phyloP scores from a whole-genome alignment of 2,113 vertebrate species.

The Corythornis cristatus region DNA sequence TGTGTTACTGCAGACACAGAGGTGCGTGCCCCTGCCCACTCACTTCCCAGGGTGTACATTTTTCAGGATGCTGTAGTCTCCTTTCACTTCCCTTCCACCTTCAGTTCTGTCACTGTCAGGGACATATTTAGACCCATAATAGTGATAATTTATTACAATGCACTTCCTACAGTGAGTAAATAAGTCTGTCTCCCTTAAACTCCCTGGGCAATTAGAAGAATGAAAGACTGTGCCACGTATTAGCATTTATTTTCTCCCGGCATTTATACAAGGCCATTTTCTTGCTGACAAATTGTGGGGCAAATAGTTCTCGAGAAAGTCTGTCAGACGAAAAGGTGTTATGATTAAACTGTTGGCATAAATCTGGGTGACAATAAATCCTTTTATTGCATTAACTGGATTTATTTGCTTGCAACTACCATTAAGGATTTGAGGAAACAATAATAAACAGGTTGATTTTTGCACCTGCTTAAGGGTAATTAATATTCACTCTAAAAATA shows the following conservation, averaged over 20 bases:
- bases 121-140: slow-evolving; percentile 63
- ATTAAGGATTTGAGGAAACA: slow-evolving; percentile 71
- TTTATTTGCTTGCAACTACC: slow-evolving; percentile 73
- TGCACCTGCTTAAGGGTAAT: slow-evolving; percentile 76
- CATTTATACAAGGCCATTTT: slow-evolving; percentile 80
- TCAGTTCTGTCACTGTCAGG: slow-evolving; percentile 59
- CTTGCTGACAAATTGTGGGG: slow-evolving; percentile 79
- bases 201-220: slow-evolving; percentile 83
- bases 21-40: not conserved
- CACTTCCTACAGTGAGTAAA: slow-evolving; percentile 82
- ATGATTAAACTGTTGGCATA: slow-evolving; percentile 78
- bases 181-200: slow-evolving; percentile 83
- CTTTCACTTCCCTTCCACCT: not conserved
- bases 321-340: slow-evolving; percentile 77
- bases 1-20: not conserved
- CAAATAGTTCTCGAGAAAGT: slow-evolving; percentile 80
- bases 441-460: slow-evolving; percentile 75
- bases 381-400: slow-evolving; percentile 76
- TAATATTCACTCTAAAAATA: slow-evolving; percentile 70
- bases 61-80: not conserved
- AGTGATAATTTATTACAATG: slow-evolving; percentile 81
- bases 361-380: slow-evolving; percentile 80
- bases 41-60: not conserved
- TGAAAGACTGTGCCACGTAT: slow-evolving; percentile 77
- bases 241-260: slow-evolving; percentile 79